These are phyloP conservation scores for Vandiemenella viatica DNA, from an alignment of 2,888 invertebrate species.

Conservation along the genomic window DNA sequence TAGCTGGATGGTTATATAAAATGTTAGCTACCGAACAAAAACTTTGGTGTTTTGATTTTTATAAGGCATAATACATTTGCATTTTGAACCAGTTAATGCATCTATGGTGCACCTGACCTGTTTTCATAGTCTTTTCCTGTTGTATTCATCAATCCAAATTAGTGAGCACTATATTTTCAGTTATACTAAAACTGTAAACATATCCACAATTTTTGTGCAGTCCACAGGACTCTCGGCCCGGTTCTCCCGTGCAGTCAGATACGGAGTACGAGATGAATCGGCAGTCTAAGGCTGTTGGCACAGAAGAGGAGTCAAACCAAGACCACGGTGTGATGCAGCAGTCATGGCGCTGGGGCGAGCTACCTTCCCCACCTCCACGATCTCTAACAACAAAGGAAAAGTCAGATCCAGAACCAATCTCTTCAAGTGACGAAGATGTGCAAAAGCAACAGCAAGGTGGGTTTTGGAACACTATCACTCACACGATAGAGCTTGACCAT, in stretches of 20 bases:
- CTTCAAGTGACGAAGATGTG: conserved; percentile 31
- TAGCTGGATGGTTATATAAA: no score
- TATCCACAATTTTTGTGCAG: no score
- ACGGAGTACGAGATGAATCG: conserved; percentile 64
- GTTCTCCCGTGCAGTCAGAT: conserved; percentile 82
- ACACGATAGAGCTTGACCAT: no score
- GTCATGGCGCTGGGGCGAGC: conserved; percentile 84
- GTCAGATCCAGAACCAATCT: conserved; percentile 18
- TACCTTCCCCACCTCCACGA: conserved; percentile 45
- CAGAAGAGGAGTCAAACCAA: conserved; percentile 27
- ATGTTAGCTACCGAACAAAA: no score
- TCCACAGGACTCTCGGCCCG: conserved; percentile 47
- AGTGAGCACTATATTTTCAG: no score
- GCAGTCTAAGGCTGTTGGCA: conserved; percentile 26
- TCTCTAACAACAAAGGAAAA: conserved; percentile 17
- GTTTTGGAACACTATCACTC: no score
- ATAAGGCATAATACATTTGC: no score
- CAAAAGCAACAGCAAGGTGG: conserved; percentile 22
- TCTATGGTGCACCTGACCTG: no score
- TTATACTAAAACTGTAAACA: conserved; percentile 3
- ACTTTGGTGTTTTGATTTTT: no score
- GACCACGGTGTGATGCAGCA: conserved; percentile 32
- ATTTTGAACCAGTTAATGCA: no score
- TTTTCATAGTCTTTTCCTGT: no score
- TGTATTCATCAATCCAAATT: no score